These are phyloP conservation scores for Aurelia sp. DNA, from an alignment of 30 jellyfish, hydroid and myxozoan genomes.

Conservation along the genomic window DNA sequence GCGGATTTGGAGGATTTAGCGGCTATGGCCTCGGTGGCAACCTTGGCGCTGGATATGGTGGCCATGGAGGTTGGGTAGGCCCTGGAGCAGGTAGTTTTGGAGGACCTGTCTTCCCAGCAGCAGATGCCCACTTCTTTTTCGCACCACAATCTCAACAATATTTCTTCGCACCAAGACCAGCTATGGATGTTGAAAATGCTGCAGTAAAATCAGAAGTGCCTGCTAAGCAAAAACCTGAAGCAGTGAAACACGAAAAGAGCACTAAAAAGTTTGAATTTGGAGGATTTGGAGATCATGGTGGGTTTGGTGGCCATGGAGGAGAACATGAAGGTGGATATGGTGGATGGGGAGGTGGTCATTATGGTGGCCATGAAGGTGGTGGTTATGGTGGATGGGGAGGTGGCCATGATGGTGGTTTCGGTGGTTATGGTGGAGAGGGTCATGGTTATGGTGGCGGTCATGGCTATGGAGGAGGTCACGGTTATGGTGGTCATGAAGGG, in stretches of 20 bases:
- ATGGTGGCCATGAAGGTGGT: constrained; percentile 58
- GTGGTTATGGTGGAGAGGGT: constrained; percentile 54
- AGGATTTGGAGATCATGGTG: constrained; percentile 70
- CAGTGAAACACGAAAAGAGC: constrained; percentile 72
- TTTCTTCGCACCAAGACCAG: constrained; percentile 34
- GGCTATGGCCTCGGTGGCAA: constrained; percentile 22
- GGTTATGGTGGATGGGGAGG: constrained; percentile 78
- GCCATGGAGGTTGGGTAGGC: constrained; percentile 65
- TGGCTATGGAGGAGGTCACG: constrained; percentile 52
- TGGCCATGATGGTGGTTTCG: constrained; percentile 84
- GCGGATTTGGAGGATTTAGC: constrained; percentile 17
- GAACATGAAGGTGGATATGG: constrained; percentile 46
- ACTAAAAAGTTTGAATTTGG: constrained; percentile 78
- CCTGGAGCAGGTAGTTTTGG: constrained; percentile 75
- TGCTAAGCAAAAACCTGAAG: constrained; percentile 19
- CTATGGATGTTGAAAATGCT: constrained; percentile 31
- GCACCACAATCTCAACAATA: constrained; percentile 25
- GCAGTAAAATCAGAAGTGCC: constrained; percentile 61
- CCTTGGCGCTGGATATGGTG: constrained; percentile 35
- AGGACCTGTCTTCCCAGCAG: constrained; percentile 72
- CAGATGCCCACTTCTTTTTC: constrained; percentile 56
- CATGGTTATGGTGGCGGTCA: constrained; percentile 29
- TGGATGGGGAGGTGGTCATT: constrained; percentile 43
- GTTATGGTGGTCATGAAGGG: constrained; percentile 58
- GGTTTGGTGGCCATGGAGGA: constrained; percentile 46